These are phyloP conservation scores for Monochamus alternatus DNA, from an alignment of 2,888 invertebrate genomes.

Conservation along the genomic window DNA sequence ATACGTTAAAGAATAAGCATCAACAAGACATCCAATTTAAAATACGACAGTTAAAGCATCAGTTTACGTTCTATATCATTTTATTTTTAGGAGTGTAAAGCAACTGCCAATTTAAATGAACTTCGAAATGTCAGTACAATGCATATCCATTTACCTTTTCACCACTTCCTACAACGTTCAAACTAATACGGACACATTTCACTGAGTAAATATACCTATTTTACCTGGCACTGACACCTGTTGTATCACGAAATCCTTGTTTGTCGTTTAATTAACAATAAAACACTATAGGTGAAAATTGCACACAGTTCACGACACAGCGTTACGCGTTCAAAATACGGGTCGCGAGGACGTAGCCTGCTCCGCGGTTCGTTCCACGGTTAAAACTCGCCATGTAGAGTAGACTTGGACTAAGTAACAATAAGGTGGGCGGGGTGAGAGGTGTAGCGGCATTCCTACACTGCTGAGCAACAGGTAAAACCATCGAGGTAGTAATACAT, in stretches of 20 bases:
- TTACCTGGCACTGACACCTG: slow-evolving; percentile 46
- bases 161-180: slow-evolving; percentile 11
- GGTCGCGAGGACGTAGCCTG: slow-evolving; percentile 25
- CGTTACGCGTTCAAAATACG: slow-evolving; percentile 47
- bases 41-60: too few species aligned
- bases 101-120: neutral
- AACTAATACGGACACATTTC: slow-evolving; percentile 29
- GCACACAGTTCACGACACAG: slow-evolving; percentile 24
- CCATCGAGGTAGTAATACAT: slow-evolving; percentile 32
- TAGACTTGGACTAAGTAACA: slow-evolving; percentile 46
- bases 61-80: too few species aligned
- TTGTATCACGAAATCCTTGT: slow-evolving; percentile 17
- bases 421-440: slow-evolving; percentile 60
- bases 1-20: too few species aligned
- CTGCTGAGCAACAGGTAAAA: slow-evolving; percentile 55
- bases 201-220: slow-evolving; percentile 18
- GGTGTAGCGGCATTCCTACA: slow-evolving; percentile 61
- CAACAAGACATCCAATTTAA: too few species aligned
- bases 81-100: too few species aligned
- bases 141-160: slow-evolving; percentile 31
- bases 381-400: slow-evolving; percentile 35
- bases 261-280: slow-evolving; percentile 8
- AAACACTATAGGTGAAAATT: slow-evolving; percentile 28
- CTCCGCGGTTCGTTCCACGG: slow-evolving; percentile 35
- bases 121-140: neutral